A percentile compares a stretch with the other conserved stretches of the same genome.
phyloP scores from a whole-genome alignment of 2,888 invertebrate genomes.

The Drosophila paranaensis region DNA sequence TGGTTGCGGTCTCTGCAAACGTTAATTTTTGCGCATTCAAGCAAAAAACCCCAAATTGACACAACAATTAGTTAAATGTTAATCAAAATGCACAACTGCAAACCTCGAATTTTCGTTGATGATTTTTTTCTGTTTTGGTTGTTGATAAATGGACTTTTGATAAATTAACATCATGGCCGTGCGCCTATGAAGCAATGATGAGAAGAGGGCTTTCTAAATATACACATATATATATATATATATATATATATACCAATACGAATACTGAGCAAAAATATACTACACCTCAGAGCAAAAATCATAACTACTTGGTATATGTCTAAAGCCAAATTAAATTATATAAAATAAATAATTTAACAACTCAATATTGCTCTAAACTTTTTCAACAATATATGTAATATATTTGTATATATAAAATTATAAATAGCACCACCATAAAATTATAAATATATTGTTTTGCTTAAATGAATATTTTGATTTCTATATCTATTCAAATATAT shows the following conservation, averaged over 20 bases:
- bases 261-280: constrained; percentile 10
- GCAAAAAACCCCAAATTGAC: constrained; percentile 55
- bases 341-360: too few relatives aligned
- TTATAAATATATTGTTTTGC: too few relatives aligned
- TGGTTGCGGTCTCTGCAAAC: constrained; percentile 58
- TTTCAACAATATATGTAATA: too few relatives aligned
- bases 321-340: too few relatives aligned
- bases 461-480: neutral
- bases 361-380: too few relatives aligned
- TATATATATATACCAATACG: neutral
- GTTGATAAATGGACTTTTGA: constrained; percentile 42
- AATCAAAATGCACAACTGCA: constrained; percentile 64
- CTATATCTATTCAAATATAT: neutral
- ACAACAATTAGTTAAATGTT: constrained; percentile 68
- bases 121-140: constrained; percentile 3
- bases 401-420: too few relatives aligned
- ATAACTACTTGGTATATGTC: neutral
- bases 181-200: constrained; percentile 34
- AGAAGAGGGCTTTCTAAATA: constrained; percentile 50
- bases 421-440: too few relatives aligned
- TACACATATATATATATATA: neutral
- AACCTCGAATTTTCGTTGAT: constrained; percentile 13
- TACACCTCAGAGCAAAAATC: neutral
- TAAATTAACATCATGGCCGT: constrained; percentile 44
- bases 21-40: constrained; percentile 54